phyloP scores from a whole-genome alignment of 1,140 invertebrate species.

The Calosoma granatense region DNA sequence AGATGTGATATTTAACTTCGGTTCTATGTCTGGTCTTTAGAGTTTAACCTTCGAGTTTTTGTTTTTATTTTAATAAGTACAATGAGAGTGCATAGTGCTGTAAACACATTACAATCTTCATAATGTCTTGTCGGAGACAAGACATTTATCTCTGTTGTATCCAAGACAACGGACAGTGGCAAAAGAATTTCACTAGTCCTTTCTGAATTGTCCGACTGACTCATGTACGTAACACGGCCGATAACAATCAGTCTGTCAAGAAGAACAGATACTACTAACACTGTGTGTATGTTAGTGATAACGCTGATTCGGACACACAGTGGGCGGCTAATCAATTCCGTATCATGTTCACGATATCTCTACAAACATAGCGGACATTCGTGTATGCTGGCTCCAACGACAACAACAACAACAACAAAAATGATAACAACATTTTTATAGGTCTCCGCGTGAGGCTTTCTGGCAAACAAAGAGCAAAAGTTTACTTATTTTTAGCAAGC shows the following conservation, averaged over 20 bases:
- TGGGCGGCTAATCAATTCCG: not conserved
- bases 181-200: not conserved
- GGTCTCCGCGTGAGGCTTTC: not conserved
- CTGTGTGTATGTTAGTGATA: not conserved
- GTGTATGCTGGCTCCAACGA: not conserved
- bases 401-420: not conserved
- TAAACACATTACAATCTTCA: constrained; percentile 5
- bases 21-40: too few species aligned
- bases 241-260: too few species aligned
- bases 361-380: not conserved
- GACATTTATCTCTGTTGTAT: not conserved
- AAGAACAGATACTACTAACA: too few species aligned
- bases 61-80: constrained; percentile 3
- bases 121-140: not conserved
- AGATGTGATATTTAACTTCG: too few species aligned
- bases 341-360: not conserved
- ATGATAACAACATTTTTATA: not conserved
- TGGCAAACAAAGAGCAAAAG: not conserved
- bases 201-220: not conserved
- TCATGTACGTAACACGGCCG: too few species aligned
- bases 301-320: too few species aligned
- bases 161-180: not conserved
- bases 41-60: too few species aligned
- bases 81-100: not conserved
- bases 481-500: constrained; percentile 1